Percentiles rank a stretch among this genome's conserved stretches.
These are phyloP conservation scores for Machaerirhynchus nigripectus DNA, from an alignment of 2,113 vertebrate genomes.

Conservation along the genomic window DNA sequence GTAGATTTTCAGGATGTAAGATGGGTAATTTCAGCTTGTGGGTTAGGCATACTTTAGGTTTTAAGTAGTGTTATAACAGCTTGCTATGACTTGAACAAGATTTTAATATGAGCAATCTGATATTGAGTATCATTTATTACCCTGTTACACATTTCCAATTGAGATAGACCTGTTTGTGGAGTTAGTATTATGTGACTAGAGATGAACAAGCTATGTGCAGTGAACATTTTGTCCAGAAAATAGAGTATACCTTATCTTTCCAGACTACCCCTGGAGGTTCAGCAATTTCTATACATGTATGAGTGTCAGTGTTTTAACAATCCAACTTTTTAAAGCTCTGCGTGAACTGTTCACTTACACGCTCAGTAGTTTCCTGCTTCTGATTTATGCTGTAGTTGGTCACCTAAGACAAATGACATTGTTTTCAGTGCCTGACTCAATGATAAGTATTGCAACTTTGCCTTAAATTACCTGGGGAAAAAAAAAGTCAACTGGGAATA, in stretches of 20 bases:
- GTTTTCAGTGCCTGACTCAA: neutral
- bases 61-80: constrained; percentile 47
- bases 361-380: neutral
- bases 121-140: constrained; percentile 29
- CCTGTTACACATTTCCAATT: neutral
- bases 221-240: neutral
- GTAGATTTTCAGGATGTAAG: constrained; percentile 32
- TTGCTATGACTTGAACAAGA: neutral
- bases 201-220: neutral
- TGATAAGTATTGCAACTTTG: neutral
- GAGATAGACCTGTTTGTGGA: neutral
- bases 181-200: neutral
- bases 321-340: neutral
- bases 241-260: neutral
- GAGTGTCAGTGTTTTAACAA: neutral
- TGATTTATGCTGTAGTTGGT: neutral
- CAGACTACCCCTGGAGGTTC: neutral
- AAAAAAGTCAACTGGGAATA: neutral
- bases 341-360: neutral
- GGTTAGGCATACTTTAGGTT: constrained; percentile 8
- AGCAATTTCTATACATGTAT: neutral
- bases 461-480: neutral
- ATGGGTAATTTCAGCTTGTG: constrained; percentile 15
- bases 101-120: constrained; percentile 23
- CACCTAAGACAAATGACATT: neutral